Base-by-base conservation (phyloP, 2,797 vertebrate genomes). In the Typhlichthys eigenmanni region DNA sequence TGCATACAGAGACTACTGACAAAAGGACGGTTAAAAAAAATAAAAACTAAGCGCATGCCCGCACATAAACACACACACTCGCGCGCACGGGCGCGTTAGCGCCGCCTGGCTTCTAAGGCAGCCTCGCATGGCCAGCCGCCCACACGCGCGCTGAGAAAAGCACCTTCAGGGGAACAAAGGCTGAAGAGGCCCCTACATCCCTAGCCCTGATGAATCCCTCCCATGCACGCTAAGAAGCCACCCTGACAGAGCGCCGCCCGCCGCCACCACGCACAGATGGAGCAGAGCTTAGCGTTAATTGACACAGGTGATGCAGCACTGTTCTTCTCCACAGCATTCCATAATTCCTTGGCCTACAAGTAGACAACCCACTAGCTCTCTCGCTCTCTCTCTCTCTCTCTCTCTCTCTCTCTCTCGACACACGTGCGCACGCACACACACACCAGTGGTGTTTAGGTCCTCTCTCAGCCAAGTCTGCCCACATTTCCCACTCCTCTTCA, bases 401-500 rank as follows among this genome's bases (percentile, higher is more conserved):
- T 4, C 24, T 24, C 24, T 19, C 19, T 19, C 19, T 19, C 19
- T 19, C 19, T 0, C 24, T 29, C 24, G 87, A 88, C 87, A 86
- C 84, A 86, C 86, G 83, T 24, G 34, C 54, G 34, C 8, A n/a
- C 55, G 16, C 86, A 87, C 85, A 83, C 84, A 84, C 85, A 87
- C 78, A 86, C 88, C 87, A 80, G 81, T 87, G 82, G 80, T 85
- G 87, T 85, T 87, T 83, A 82, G 88, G 85, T 87, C 86, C 87
- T 89, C 89, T 88, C 86, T 74, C 88, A 87, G 89, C 89, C 90
- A 91, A 91, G 85, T 90, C 88, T 90, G 87, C 89, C 89, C 89
- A 91, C 90, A 90, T 88, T 83, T 88, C 89, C 89, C 85, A 89
- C 89, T 90, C 90, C 90, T 90, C 90, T 87, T 91, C 89, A 87